Percentiles rank a stretch among this genome's conserved stretches.
Evolutionary conservation across 2,888 invertebrate species (phyloP).

Genomic region (Panzeria rudis): DNA sequence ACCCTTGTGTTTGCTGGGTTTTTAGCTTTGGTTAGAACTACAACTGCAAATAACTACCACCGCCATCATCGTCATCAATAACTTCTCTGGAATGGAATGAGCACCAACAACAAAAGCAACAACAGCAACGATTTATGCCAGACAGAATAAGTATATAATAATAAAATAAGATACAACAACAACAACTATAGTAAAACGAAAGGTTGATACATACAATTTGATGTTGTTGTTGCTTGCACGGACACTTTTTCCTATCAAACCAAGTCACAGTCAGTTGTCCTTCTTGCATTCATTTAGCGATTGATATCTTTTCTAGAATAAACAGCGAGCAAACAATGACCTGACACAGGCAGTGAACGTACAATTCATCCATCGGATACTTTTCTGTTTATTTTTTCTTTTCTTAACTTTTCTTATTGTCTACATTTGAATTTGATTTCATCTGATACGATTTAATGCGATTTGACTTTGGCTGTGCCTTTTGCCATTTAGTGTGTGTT

Average conservation of each 20-base stretch:
- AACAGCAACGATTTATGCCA: constrained; percentile 28
- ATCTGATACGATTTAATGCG: constrained; percentile 51
- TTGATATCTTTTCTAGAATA: constrained; percentile 79
- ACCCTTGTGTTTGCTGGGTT: constrained; percentile 32
- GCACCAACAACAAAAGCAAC: constrained; percentile 38
- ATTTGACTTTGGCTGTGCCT: constrained; percentile 35
- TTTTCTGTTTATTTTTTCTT: constrained; percentile 17
- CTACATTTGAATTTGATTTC: constrained; percentile 40
- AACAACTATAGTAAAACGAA: constrained; percentile 45
- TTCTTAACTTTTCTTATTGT: constrained; percentile 40
- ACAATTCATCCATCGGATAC: constrained; percentile 54
- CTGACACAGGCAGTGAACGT: constrained; percentile 64
- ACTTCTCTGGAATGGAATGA: constrained; percentile 51
- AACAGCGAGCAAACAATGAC: constrained; percentile 75
- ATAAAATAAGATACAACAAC: constrained; percentile 51
- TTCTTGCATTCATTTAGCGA: constrained; percentile 80
- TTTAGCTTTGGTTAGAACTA: constrained; percentile 40
- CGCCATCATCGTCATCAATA: constrained; percentile 48
- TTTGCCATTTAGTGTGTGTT: constrained; percentile 41
- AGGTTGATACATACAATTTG: constrained; percentile 59
- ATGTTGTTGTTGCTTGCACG: constrained; percentile 76
- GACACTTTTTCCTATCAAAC: constrained; percentile 83
- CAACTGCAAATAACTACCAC: constrained; percentile 50
- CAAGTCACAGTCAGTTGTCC: constrained; percentile 78
- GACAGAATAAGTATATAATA: constrained; percentile 53